These are phyloP conservation scores for Drosophila busckii DNA, from an alignment of 1,140 invertebrate genomes.

Conservation along the genomic window DNA sequence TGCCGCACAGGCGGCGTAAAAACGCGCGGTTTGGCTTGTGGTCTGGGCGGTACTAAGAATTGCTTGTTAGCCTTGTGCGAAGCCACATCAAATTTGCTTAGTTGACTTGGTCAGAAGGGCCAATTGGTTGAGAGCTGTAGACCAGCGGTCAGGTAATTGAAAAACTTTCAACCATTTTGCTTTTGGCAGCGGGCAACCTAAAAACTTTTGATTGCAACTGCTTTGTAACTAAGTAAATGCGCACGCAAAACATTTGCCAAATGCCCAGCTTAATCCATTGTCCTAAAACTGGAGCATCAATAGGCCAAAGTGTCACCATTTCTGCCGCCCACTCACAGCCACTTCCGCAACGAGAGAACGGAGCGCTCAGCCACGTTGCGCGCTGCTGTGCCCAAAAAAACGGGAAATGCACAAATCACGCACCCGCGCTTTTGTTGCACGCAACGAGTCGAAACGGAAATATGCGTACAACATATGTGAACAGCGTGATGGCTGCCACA, in stretches of 20 bases:
- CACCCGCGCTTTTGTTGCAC: conserved; percentile 48
- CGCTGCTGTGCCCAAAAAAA: conserved; percentile 30
- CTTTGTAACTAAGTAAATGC: conserved; percentile 12
- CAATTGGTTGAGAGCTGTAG: conserved; percentile 18
- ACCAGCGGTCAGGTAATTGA: conserved; percentile 61
- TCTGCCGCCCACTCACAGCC: neutral
- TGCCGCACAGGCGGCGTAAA: conserved; percentile 15
- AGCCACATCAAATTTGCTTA: conserved; percentile 39
- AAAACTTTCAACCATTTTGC: conserved; percentile 58
- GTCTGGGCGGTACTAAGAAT: neutral
- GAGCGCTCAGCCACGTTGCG: conserved; percentile 3
- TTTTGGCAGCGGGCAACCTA: conserved; percentile 31
- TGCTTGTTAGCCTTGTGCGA: conserved; percentile 16
- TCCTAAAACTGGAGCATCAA: conserved; percentile 28
- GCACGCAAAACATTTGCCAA: conserved; percentile 12
- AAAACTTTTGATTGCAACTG: conserved; percentile 55
- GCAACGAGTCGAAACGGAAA: conserved; percentile 52
- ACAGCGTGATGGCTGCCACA: conserved; percentile 7
- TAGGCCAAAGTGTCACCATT: conserved; percentile 37
- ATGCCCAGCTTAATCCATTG: conserved; percentile 57
- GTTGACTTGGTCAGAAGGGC: conserved; percentile 8
- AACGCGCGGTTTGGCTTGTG: conserved; percentile 2
- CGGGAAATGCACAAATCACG: conserved; percentile 71
- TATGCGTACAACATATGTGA: conserved; percentile 58
- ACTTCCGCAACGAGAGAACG: too few relatives aligned